phyloP scores from a whole-genome alignment of 1,140 invertebrate genomes.

The Aphaenogaster floridana region DNA sequence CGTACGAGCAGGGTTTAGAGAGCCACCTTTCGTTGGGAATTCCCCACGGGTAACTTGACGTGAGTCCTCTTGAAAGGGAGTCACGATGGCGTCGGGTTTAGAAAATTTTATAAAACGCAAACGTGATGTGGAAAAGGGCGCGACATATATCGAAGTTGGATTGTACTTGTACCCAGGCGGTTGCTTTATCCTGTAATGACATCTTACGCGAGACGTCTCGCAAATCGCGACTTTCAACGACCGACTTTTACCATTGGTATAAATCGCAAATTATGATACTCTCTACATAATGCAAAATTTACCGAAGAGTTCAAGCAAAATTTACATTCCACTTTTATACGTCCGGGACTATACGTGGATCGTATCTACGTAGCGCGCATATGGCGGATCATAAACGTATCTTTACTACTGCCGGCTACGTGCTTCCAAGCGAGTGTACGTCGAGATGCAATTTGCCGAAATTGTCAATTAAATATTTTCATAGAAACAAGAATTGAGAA shows the following conservation, averaged over 20 bases:
- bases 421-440: not conserved
- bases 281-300: not conserved
- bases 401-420: slow-evolving; percentile 32
- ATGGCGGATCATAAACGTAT: slow-evolving; percentile 44
- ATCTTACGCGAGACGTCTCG: not conserved
- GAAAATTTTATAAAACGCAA: slow-evolving; percentile 43
- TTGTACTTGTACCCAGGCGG: slow-evolving; percentile 7
- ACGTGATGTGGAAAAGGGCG: slow-evolving; percentile 1
- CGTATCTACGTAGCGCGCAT: not conserved
- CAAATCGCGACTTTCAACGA: slow-evolving; percentile 4
- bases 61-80: slow-evolving; percentile 16
- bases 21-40: slow-evolving; percentile 4
- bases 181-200: not conserved
- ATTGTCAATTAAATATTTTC: not conserved
- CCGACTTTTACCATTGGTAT: not conserved
- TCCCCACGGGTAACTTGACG: slow-evolving; percentile 27
- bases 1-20: slow-evolving; percentile 16
- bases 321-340: slow-evolving; percentile 24
- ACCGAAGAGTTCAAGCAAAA: not conserved
- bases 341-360: too few relatives aligned
- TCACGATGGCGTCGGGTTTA: slow-evolving; percentile 19
- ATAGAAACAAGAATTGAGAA: not conserved
- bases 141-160: slow-evolving; percentile 13
- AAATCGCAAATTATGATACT: not conserved
- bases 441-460: not conserved